These are phyloP conservation scores for Diloba caeruleocephala DNA, from an alignment of 2,888 invertebrate genomes.

Conservation along the genomic window DNA sequence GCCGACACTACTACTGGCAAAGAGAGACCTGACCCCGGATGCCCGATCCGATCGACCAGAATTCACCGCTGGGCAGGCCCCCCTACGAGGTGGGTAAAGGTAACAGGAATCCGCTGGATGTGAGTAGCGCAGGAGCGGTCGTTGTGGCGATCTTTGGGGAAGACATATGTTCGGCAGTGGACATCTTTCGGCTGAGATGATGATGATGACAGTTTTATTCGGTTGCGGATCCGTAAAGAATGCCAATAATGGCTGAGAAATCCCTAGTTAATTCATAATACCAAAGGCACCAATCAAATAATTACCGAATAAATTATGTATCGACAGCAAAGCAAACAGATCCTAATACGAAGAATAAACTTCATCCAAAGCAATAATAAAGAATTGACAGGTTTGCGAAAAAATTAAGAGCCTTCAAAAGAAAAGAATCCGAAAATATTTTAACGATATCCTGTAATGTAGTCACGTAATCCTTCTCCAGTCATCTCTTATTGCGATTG, in stretches of 20 bases:
- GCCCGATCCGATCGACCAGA: too few relatives aligned
- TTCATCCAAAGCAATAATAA: slow-evolving; percentile 19
- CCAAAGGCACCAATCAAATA: not conserved
- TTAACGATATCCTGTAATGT: slow-evolving; percentile 71
- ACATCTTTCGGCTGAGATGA: too few relatives aligned
- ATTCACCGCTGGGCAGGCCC: too few relatives aligned
- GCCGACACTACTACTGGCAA: too few relatives aligned
- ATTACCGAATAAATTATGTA: slow-evolving; percentile 10
- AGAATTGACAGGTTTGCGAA: slow-evolving; percentile 19
- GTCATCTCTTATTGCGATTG: slow-evolving; percentile 82
- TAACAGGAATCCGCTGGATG: too few relatives aligned
- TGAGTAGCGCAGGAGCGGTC: too few relatives aligned
- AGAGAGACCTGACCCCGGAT: too few relatives aligned
- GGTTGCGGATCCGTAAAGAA: not conserved
- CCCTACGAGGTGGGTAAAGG: too few relatives aligned
- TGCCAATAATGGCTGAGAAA: not conserved
- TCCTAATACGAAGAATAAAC: slow-evolving; percentile 2
- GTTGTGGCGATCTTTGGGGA: too few relatives aligned
- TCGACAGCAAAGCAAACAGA: not conserved
- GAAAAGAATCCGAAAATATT: slow-evolving; percentile 51
- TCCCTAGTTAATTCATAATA: not conserved
- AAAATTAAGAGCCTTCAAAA: slow-evolving; percentile 23
- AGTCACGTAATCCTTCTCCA: slow-evolving; percentile 83
- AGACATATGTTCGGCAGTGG: too few relatives aligned
- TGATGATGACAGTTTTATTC: too few relatives aligned